Evolutionary conservation across 2,113 vertebrate species (phyloP).

Genomic region (Euleptes europaea): DNA sequence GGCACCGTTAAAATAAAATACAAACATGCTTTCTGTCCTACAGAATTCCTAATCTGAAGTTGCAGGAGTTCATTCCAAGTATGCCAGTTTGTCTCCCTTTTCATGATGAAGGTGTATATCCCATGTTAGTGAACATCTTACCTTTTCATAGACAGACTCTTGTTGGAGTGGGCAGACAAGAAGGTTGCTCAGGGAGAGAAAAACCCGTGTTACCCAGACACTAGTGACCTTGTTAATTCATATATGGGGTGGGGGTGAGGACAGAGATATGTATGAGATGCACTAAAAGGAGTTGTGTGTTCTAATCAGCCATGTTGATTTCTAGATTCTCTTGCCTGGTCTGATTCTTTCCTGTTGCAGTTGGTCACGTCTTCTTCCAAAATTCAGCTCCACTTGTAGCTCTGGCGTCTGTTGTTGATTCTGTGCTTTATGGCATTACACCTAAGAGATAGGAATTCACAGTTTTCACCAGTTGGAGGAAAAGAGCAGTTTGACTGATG

Average conservation of each 20-base stretch:
- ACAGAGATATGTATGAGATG: neutral
- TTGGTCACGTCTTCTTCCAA: neutral
- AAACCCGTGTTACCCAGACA: neutral
- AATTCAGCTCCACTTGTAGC: no score
- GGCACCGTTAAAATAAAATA: no score
- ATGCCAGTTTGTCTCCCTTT: no score
- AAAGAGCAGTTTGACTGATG: slow-evolving; percentile 63
- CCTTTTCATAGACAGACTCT: neutral
- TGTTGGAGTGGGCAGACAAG: neutral
- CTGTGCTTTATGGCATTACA: slow-evolving; percentile 1
- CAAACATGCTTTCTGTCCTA: no score
- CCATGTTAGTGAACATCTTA: no score
- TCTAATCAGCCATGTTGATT: neutral
- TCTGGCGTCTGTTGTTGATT: neutral
- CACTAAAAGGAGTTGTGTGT: neutral
- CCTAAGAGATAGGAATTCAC: slow-evolving; percentile 50
- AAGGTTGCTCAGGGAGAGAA: neutral
- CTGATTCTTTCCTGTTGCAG: neutral
- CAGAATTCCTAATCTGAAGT: no score
- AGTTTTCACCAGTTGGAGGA: slow-evolving; percentile 47
- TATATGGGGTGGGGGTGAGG: neutral
- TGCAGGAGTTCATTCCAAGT: no score
- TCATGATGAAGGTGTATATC: no score
- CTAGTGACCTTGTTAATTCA: no score
- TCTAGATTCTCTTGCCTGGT: neutral